Conservation (phyloP, 2,888 invertebrate genomes). For the Congeria kusceri region DNA sequence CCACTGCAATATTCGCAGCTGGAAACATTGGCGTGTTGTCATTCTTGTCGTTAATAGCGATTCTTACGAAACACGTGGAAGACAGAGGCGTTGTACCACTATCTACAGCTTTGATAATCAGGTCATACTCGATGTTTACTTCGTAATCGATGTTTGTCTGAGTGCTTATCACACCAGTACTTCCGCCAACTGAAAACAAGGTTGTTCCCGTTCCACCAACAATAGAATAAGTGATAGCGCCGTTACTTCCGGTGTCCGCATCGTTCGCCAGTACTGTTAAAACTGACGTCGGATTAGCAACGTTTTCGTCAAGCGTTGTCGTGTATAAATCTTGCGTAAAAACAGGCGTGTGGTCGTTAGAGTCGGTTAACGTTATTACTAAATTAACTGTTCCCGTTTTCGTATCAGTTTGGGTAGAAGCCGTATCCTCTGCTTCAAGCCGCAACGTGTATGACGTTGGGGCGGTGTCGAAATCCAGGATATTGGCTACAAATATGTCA, state of each 20-base stretch:
- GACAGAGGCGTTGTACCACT: conserved; percentile 67
- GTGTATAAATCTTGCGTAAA: conserved; percentile 63
- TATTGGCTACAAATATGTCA: conserved; percentile 66
- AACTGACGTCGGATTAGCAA: conserved; percentile 41
- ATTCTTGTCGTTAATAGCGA: conserved; percentile 73
- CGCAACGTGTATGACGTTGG: conserved; percentile 58
- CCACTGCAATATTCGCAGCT: conserved; percentile 59
- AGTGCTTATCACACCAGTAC: conserved; percentile 68
- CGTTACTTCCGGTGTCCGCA: conserved; percentile 68
- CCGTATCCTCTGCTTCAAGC: conserved; percentile 68
- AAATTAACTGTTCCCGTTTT: conserved; percentile 59
- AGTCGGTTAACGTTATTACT: conserved; percentile 64
- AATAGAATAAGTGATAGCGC: conserved; percentile 68
- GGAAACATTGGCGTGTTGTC: conserved; percentile 74
- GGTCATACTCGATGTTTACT: conserved; percentile 58
- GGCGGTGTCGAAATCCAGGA: conserved; percentile 75
- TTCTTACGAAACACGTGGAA: conserved; percentile 64
- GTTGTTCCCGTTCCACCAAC: conserved; percentile 64
- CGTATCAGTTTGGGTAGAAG: conserved; percentile 39
- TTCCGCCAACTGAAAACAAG: conserved; percentile 67
- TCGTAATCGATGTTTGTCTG: conserved; percentile 74
- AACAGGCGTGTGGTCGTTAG: conserved; percentile 71
- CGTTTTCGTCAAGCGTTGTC: conserved; percentile 68
- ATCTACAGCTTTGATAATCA: conserved; percentile 73
- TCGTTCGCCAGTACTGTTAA: conserved; percentile 60